Evolutionary conservation across 2,888 invertebrate species (phyloP).

Genomic region (Limenitis arthemis): DNA sequence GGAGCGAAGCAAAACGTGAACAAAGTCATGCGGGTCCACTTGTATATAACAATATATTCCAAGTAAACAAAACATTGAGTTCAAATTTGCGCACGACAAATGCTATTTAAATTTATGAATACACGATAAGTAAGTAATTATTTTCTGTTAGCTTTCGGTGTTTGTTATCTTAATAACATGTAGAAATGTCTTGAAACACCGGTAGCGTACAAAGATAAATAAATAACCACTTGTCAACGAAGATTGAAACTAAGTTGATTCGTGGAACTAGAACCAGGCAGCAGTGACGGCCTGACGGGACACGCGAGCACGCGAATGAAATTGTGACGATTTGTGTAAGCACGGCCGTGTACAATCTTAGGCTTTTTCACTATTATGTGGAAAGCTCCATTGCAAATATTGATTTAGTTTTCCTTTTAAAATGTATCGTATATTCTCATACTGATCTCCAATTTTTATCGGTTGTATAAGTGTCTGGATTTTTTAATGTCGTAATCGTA

Average conservation of each 20-base stretch:
- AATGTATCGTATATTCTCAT: neutral
- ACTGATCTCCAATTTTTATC: neutral
- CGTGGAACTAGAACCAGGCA: slow-evolving; percentile 3
- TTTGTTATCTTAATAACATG: slow-evolving; percentile 1
- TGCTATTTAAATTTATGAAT: too few species aligned
- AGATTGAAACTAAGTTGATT: slow-evolving; percentile 1
- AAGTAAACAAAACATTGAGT: too few species aligned
- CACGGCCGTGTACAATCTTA: slow-evolving; percentile 9
- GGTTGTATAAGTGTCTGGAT: too few species aligned
- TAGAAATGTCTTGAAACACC: slow-evolving; percentile 2
- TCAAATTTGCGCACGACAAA: too few species aligned
- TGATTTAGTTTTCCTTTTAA: slow-evolving; percentile 8
- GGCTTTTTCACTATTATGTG: slow-evolving; percentile 12
- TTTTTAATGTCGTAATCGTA: too few species aligned
- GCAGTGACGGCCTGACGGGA: neutral
- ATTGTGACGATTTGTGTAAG: slow-evolving; percentile 13
- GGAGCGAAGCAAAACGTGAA: too few species aligned
- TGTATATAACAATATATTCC: too few species aligned
- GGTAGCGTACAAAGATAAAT: slow-evolving; percentile 5
- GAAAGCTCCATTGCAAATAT: slow-evolving; percentile 10
- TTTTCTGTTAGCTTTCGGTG: neutral
- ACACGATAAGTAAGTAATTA: neutral
- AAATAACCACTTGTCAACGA: slow-evolving; percentile 8
- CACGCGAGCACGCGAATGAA: slow-evolving; percentile 10
- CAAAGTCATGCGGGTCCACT: too few species aligned